These are phyloP conservation scores for Atta cephalotes DNA, from an alignment of 1,140 invertebrate species.

Conservation along the genomic window DNA sequence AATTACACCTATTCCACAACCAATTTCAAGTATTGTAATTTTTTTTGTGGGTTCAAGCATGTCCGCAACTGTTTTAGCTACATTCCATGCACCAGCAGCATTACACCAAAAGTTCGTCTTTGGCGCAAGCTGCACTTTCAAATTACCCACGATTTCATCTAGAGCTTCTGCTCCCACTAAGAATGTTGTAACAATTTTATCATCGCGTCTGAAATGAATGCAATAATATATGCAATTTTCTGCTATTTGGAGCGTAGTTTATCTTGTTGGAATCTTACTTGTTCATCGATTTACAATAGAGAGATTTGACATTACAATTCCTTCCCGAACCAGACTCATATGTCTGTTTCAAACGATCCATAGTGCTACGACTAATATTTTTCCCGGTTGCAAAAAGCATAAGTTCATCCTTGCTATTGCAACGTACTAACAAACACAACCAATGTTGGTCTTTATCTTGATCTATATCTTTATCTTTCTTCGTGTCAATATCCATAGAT, in stretches of 20 bases:
- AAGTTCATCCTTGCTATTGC: slow-evolving; percentile 83
- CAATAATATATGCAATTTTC: slow-evolving; percentile 44
- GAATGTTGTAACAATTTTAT: slow-evolving; percentile 79
- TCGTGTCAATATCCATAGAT: slow-evolving; percentile 60
- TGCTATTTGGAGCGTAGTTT: background rate
- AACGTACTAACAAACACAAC: slow-evolving; percentile 82
- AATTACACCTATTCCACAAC: slow-evolving; percentile 84
- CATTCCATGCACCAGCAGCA: slow-evolving; percentile 81
- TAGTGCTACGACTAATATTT: slow-evolving; percentile 78
- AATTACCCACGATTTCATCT: slow-evolving; percentile 82
- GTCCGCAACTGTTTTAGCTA: slow-evolving; percentile 80
- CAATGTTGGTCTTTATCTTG: slow-evolving; percentile 77
- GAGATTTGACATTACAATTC: slow-evolving; percentile 84
- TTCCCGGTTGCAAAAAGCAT: slow-evolving; percentile 85
- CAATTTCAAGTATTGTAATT: slow-evolving; percentile 83
- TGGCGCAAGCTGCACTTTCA: slow-evolving; percentile 83
- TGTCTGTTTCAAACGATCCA: slow-evolving; percentile 81
- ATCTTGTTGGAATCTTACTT: slow-evolving; percentile 77
- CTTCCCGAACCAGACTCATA: slow-evolving; percentile 82
- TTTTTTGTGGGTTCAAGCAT: slow-evolving; percentile 78
- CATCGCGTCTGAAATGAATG: slow-evolving; percentile 76
- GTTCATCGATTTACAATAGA: slow-evolving; percentile 83
- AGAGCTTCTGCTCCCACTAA: slow-evolving; percentile 83
- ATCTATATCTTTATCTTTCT: slow-evolving; percentile 62
- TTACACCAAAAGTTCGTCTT: slow-evolving; percentile 85